Evolutionary conservation across 1,140 invertebrate genomes (phyloP).

Genomic region (Aphaenogaster rudis): DNA sequence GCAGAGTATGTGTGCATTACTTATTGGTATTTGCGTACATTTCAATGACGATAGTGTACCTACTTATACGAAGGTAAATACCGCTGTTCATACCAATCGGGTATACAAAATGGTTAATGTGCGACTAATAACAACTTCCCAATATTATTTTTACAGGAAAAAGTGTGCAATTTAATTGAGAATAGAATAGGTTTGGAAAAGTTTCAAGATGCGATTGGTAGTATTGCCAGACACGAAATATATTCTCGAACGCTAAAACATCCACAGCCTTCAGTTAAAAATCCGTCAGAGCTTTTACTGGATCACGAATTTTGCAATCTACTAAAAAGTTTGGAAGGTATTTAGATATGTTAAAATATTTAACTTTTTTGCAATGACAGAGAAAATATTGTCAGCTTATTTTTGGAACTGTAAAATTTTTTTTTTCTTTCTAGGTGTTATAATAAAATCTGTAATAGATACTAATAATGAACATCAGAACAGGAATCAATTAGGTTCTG

Average conservation of each 20-base stretch:
- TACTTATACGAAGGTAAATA: slow-evolving; percentile 91
- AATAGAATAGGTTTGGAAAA: slow-evolving; percentile 97
- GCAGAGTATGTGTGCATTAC: slow-evolving; percentile 96
- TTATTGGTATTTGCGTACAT: slow-evolving; percentile 96
- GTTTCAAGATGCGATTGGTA: slow-evolving; percentile 94
- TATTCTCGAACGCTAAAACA: slow-evolving; percentile 97
- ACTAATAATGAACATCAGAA: slow-evolving; percentile 78
- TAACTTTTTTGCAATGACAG: not conserved
- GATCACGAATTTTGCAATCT: slow-evolving; percentile 98
- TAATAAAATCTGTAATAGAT: slow-evolving; percentile 88
- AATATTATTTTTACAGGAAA: slow-evolving; percentile 87
- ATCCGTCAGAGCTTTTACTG: slow-evolving; percentile 93
- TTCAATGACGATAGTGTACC: slow-evolving; percentile 96
- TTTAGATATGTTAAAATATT: slow-evolving; percentile 29
- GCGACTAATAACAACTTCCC: slow-evolving; percentile 46
- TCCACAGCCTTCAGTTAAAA: slow-evolving; percentile 94
- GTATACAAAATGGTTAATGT: not conserved
- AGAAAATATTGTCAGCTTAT: slow-evolving; percentile 29
- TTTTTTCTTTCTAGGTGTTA: slow-evolving; percentile 68
- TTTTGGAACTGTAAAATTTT: slow-evolving; percentile 24
- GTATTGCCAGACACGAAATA: slow-evolving; percentile 95
- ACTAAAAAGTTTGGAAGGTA: slow-evolving; percentile 93
- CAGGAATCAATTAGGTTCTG: slow-evolving; percentile 78
- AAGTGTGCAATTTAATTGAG: slow-evolving; percentile 94
- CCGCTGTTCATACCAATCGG: not conserved